Base-by-base conservation (phyloP, 2,797 vertebrate genomes). In the Heteromormyrus szaboi region DNA sequence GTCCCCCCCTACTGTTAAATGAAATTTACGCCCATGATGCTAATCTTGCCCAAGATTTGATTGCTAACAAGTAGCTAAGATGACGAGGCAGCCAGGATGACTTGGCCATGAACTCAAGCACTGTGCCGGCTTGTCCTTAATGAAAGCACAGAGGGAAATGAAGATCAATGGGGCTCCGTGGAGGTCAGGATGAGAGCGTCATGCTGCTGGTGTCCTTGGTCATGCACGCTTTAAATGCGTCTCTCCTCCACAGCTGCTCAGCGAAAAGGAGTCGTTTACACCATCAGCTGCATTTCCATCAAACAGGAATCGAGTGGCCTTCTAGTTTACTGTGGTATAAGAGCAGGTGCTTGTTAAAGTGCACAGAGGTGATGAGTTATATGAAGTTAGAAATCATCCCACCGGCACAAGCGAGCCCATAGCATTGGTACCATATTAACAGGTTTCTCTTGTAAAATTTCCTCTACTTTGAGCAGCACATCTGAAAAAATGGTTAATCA, bases 121-220 rank as follows among this genome's bases (percentile, higher is more conserved):
- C 44, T 22, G 46, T n/a, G n/a, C 81, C 3, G n/a, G 19, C 22
- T 84, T 22, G n/a, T 22, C 19, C 9, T 48, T 65, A 62, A 87
- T 68, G 53, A 68, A 62, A 62, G 86, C 14, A 44, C 85, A 48
- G 85, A 33, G n/a, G 19, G 19, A 59, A 87, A 68, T 22, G 41
- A 87, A 65, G 53, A 87, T 87, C 54, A 87, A 87, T 65, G 86
- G 44, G 41, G 81, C 81, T 51, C 81, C 46, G n/a, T 84, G 81
- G 81, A 84, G 81, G 81, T 84, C 46, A 84, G 81, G 11, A 84
- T 84, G 81, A 22, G 46, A 50, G n/a, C 3, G n/a, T 51, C 41
- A 3, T 9, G 19, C n/a, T 48, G 81, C 81, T 25, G 11, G 19
- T 51, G 81, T 84, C 81, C 81, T 84, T 50, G 81, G 46, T 29